Base-by-base conservation (phyloP, 1,140 invertebrate genomes). In the Lepidurus arcticus region DNA sequence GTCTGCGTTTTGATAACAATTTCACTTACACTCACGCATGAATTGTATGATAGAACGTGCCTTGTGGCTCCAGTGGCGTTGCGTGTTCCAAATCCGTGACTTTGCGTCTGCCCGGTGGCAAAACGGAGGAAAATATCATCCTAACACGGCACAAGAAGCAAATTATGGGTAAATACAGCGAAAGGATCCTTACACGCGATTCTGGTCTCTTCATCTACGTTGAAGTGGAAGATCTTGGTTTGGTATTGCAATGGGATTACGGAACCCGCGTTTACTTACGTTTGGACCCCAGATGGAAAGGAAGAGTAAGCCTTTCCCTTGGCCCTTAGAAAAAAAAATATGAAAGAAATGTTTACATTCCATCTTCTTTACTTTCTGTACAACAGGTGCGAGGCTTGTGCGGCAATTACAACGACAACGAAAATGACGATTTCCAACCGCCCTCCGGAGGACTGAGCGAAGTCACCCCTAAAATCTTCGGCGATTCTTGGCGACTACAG, bases 401-500 rank as follows among this genome's bases (percentile, higher is more conserved):
- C 85, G 95, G 95, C 0, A 95, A 97, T 84, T 97, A 92, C 84
- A 94, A 98, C 84, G 90, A 90, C 42, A 91, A 96, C 82, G 88
- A 89, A 77, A 86, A 87, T 9, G 92, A 96, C 82, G 94, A 96
- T 82, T 95, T 96, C 86, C 90, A 91, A 83, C 92, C 92, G 6
- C 94, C 94, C 0, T 89, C 91, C 26, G 88, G 87, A 6, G 93
- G 93, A 1, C 84, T 90, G 34, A 85, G 90, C 1, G 92, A 94
- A 83, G 90, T 89, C 0, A 91, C 91, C 10, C 86, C 91, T 0
- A 85, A 88, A 42, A 85, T 92, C 6, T 97, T 97, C 83, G 94
- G 91, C 0, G 93, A 96, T 84, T 92, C 93, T 7, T 97, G 94
- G 94, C 92, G 92, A 82, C 85, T 94, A 34, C 90, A 94, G 80